Percentiles rank a stretch among this genome's conserved stretches.
Conservation (phyloP, 2,797 vertebrate species). For the Chloroceryle amazona region DNA sequence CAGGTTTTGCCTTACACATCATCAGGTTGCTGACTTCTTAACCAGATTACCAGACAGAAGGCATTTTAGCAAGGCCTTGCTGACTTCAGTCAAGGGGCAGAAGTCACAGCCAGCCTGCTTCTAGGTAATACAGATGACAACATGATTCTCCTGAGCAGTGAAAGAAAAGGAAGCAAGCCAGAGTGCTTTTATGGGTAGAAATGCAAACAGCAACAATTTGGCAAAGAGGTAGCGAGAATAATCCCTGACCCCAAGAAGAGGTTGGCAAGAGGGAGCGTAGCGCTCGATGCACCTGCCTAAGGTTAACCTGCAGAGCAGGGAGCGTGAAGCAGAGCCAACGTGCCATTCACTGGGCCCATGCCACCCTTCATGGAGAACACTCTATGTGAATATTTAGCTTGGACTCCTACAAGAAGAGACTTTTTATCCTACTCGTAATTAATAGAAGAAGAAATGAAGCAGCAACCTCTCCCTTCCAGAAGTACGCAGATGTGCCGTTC, state of each 20-base stretch:
- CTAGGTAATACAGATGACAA: not conserved
- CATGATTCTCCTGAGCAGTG: not conserved
- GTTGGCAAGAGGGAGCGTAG: not conserved
- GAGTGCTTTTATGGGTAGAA: not conserved
- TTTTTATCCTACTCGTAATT: not conserved
- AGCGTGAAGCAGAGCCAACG: not conserved
- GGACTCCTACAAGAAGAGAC: not conserved
- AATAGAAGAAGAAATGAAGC: not conserved
- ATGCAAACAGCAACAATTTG: not conserved
- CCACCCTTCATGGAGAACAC: not conserved
- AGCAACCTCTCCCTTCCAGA: not conserved
- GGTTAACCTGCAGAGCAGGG: not conserved
- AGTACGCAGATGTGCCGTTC: not conserved
- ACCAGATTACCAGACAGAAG: not conserved
- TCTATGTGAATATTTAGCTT: not conserved
- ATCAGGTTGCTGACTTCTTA: slow-evolving; percentile 14
- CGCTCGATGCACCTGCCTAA: not conserved
- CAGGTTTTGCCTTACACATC: slow-evolving; percentile 9
- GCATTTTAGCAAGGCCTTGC: not conserved
- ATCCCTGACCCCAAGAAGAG: not conserved
- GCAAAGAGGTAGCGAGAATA: not conserved
- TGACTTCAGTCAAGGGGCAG: not conserved
- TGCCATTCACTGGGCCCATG: fast-evolving
- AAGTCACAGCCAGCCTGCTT: not conserved
- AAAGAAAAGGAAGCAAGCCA: not conserved